Percentiles rank a stretch among this genome's conserved stretches.
phyloP scores from a whole-genome alignment of 2,797 vertebrate species.

The Pachyuromys duprasi region DNA sequence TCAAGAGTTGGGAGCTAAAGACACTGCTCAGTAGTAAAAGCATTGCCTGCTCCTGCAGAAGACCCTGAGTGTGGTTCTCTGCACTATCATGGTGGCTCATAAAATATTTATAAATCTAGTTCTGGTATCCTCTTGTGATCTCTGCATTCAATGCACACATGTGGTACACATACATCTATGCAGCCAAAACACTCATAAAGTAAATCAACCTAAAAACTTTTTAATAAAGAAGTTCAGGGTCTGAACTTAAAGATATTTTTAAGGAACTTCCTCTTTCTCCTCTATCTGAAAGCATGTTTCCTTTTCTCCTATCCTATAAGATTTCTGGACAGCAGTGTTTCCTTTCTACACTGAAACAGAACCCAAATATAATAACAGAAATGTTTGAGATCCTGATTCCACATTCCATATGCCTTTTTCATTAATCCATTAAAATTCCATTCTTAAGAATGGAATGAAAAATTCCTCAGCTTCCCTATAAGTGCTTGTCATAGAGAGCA shows the following conservation, averaged over 20 bases:
- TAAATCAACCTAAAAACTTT: background rate
- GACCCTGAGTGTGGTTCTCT: background rate
- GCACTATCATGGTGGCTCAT: background rate
- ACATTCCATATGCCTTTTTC: background rate
- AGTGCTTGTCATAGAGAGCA: background rate
- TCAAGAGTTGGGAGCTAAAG: background rate
- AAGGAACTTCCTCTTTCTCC: background rate
- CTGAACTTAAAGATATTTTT: background rate
- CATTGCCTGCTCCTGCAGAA: background rate
- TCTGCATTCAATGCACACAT: background rate
- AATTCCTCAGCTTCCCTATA: background rate
- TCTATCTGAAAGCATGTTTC: background rate
- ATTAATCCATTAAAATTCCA: too few species aligned
- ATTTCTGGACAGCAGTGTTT: background rate
- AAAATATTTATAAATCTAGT: background rate
- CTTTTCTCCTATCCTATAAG: background rate
- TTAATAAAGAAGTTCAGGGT: background rate
- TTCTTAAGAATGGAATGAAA: background rate
- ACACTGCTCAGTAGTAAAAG: background rate
- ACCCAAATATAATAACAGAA: background rate
- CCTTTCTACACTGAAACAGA: too few species aligned
- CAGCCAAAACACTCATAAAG: background rate
- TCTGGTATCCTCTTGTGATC: background rate
- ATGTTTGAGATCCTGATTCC: background rate
- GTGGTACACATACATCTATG: background rate